Evolutionary conservation across 2,888 invertebrate species (phyloP), one percentile per base, ranked within the genome.

Genomic region (Spodoptera exigua): DNA sequence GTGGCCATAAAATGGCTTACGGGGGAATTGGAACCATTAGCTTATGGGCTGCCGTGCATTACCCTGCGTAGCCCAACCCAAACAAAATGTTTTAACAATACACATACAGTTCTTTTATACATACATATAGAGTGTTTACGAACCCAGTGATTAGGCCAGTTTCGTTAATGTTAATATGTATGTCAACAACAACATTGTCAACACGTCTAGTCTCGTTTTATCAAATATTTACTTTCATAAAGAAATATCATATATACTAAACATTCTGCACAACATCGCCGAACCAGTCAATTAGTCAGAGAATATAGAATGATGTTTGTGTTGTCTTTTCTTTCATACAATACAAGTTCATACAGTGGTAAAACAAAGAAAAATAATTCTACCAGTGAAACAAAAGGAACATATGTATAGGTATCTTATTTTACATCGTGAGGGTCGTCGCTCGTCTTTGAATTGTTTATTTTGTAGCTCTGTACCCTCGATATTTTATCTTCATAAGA

Each of bases 371-470:
- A 77, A 72, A 77, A 76, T 74, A 70, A 64, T 54, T 60, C 45
- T 65, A 64, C 39, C 43, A 60, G 46, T 57, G 58, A 65, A 71
- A 78, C 58, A 64, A 78, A 70, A 65, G 67, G 13, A 70, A 61
- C 74, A 57, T 68, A 17, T 68, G 52, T 61, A 27, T 27, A 53
- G 36, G 53, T 65, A 65, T 78, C 52, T 67, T 76, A 76, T 76
- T 78, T 73, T 63, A 72, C 65, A 51, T 71, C 14, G 57, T n/a
- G 58, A 63, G 47, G 64, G 70, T 70, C 70, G 61, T 58, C 57
- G 47, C 55, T 58, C 46, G 61, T 74, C 62, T 78, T 77, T 81
- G 80, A 79, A 78, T 80, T 76, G 75, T 80, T 81, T 79, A 78
- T 81, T 83, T 80, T 70, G 70, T 78, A 74, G 66, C 61, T 59